Evolutionary conservation across 2,113 vertebrate genomes (phyloP).

Genomic region (Marmota monax): DNA sequence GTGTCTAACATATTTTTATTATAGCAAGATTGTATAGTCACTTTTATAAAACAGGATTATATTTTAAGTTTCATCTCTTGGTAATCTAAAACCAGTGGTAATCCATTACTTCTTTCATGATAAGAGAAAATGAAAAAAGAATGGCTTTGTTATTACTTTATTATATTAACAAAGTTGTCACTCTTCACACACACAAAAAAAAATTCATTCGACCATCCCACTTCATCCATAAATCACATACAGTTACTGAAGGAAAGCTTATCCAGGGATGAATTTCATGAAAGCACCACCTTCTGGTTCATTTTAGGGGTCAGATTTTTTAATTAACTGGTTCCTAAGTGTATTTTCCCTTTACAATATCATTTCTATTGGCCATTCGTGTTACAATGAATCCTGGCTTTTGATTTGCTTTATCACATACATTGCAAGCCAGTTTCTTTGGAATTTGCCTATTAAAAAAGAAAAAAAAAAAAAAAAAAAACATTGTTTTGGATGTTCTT

Average conservation of each 20-base stretch:
- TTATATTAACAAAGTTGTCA: background rate
- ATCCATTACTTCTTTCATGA: background rate
- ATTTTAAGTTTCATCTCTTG: background rate
- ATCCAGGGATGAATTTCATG: background rate
- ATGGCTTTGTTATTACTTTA: background rate
- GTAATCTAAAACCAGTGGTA: background rate
- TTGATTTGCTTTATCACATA: background rate
- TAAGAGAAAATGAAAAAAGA: background rate
- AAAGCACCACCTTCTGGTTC: background rate
- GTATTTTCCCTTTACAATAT: background rate
- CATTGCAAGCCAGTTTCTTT: background rate
- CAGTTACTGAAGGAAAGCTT: constrained; percentile 2
- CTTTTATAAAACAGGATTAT: background rate
- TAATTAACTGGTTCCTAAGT: background rate
- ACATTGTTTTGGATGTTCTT: background rate
- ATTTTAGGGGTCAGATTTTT: background rate
- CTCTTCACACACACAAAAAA: background rate
- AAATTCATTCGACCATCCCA: background rate
- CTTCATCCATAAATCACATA: background rate
- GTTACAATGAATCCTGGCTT: background rate
- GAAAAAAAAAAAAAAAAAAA: background rate
- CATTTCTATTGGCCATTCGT: background rate
- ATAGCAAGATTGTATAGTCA: background rate
- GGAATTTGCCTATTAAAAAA: background rate
- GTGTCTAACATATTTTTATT: background rate